A percentile compares a stretch with the other conserved stretches of the same genome.
Conservation (phyloP, 2,888 invertebrate species). For the Tachina grossa region DNA sequence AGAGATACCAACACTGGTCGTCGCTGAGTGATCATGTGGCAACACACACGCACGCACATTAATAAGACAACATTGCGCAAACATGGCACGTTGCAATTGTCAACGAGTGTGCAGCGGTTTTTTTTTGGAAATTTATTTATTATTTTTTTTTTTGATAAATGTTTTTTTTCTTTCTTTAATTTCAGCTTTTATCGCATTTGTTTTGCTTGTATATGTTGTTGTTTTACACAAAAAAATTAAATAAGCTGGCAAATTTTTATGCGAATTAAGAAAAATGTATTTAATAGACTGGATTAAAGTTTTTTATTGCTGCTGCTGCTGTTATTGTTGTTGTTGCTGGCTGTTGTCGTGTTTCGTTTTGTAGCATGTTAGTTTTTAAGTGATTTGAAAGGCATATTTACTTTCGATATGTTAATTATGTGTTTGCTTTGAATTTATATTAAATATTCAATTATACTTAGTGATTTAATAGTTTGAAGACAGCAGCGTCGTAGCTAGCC, state of each 20-base stretch:
- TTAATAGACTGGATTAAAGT: slow-evolving; percentile 50
- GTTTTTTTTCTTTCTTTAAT: slow-evolving; percentile 22
- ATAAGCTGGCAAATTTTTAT: slow-evolving; percentile 57
- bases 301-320: neutral
- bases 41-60: neutral
- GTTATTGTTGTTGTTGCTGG: neutral
- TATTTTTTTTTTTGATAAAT: slow-evolving; percentile 12
- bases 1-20: too few species aligned
- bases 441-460: slow-evolving; percentile 11
- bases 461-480: slow-evolving; percentile 17
- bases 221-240: slow-evolving; percentile 49
- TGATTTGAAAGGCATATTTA: slow-evolving; percentile 64
- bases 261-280: slow-evolving; percentile 61
- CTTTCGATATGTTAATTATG: slow-evolving; percentile 70
- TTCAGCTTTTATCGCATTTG: slow-evolving; percentile 53
- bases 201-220: slow-evolving; percentile 52
- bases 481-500: neutral
- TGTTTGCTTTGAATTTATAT: slow-evolving; percentile 35
- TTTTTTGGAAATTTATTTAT: slow-evolving; percentile 30
- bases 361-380: slow-evolving; percentile 28
- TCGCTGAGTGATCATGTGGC: slow-evolving; percentile 29
- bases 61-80: slow-evolving; percentile 65
- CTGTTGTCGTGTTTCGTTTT: neutral
- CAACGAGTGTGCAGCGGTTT: slow-evolving; percentile 62
- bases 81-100: slow-evolving; percentile 71